Conservation (phyloP, 1,140 invertebrate species). For the Hydropsyche tenuis region DNA sequence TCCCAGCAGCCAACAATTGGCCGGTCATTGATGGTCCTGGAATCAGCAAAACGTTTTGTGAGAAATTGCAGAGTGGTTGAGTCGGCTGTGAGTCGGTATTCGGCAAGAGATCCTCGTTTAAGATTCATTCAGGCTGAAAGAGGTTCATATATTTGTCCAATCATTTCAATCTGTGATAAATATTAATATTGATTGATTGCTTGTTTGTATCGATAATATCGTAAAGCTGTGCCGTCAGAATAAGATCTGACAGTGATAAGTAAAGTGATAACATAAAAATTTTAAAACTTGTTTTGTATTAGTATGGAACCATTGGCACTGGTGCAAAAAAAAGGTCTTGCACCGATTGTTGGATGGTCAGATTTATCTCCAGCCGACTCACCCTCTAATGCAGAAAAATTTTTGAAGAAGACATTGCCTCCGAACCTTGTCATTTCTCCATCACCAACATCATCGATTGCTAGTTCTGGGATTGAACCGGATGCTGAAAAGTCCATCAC, state of each 20-base stretch:
- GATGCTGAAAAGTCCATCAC: conserved; percentile 43
- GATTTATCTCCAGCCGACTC: conserved; percentile 47
- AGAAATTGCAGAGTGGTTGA: conserved; percentile 59
- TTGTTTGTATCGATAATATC: background rate
- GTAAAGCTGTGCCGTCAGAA: background rate
- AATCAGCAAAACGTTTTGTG: conserved; percentile 58
- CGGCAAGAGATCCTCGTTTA: conserved; percentile 61
- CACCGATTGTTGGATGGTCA: conserved; percentile 57
- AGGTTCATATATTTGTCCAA: background rate
- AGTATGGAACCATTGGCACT: conserved; percentile 30
- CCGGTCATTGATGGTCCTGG: conserved; percentile 58
- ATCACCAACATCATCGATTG: conserved; percentile 44
- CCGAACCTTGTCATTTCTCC: conserved; percentile 2
- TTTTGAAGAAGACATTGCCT: conserved; percentile 4
- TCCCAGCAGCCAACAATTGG: conserved; percentile 27
- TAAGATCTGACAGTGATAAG: background rate
- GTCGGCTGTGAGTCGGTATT: conserved; percentile 58
- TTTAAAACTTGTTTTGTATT: background rate
- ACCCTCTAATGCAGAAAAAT: conserved; percentile 23
- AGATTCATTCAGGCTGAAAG: conserved; percentile 49
- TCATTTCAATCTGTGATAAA: background rate
- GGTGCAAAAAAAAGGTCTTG: conserved; percentile 43
- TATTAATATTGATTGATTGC: background rate
- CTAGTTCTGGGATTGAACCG: conserved; percentile 52
- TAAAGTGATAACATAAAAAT: background rate